Percentiles rank a stretch among this genome's conserved stretches.
Evolutionary conservation across 2,797 vertebrate species (phyloP).

Genomic region (Crenichthys baileyi): DNA sequence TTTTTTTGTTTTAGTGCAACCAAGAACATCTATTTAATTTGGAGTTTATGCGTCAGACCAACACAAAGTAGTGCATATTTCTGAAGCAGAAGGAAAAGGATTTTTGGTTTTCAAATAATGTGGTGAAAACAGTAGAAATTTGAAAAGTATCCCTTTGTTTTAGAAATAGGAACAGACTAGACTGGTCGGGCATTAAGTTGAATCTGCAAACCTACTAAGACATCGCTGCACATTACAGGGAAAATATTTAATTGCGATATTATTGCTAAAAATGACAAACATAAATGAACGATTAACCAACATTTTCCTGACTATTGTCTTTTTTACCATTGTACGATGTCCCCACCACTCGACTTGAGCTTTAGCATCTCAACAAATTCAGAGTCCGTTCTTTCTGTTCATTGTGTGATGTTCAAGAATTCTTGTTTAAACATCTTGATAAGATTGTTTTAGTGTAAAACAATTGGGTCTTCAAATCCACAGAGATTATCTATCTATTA

Average conservation of each 20-base stretch:
- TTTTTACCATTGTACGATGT: neutral
- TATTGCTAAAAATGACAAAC: neutral
- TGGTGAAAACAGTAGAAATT: neutral
- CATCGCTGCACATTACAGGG: neutral
- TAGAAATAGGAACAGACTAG: neutral
- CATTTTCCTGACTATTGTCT: neutral
- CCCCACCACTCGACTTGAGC: neutral
- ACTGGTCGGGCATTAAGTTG: neutral
- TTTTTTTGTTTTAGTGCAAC: neutral
- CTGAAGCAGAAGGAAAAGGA: neutral
- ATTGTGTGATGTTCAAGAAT: neutral
- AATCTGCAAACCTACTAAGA: neutral
- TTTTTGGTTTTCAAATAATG: neutral
- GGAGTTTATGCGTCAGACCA: no score
- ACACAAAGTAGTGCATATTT: neutral
- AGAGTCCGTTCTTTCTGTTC: neutral
- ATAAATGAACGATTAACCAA: neutral
- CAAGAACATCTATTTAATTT: neutral
- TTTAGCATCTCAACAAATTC: neutral
- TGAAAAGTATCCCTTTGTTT: neutral
- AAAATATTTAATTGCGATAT: neutral
- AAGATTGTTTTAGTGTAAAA: neutral
- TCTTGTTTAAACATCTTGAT: neutral
- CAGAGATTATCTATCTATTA: neutral
- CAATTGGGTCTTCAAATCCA: neutral